A percentile compares a stretch with the other conserved stretches of the same genome.
Evolutionary conservation across 1,140 invertebrate species (phyloP).

Genomic region (Drosophila jambulina): DNA sequence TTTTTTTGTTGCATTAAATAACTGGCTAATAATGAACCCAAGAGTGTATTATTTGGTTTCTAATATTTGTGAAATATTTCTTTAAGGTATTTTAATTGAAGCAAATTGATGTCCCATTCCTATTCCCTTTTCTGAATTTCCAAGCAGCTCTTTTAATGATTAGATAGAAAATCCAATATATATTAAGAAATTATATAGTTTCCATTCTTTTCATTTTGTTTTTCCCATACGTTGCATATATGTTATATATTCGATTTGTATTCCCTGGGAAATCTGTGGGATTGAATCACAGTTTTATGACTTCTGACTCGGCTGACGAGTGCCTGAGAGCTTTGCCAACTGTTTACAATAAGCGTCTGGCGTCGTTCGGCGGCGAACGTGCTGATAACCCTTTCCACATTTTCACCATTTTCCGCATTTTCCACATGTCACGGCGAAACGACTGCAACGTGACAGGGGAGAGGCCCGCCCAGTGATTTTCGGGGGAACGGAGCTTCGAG

Average conservation of each 20-base stretch:
- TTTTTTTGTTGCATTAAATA: background rate
- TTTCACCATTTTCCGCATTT: constrained; percentile 33
- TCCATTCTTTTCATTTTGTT: background rate
- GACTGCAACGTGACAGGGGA: constrained; percentile 36
- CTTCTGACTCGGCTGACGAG: background rate
- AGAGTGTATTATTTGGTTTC: background rate
- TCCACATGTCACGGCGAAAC: constrained; percentile 34
- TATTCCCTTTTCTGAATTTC: background rate
- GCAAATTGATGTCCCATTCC: background rate
- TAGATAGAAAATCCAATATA: too few species aligned
- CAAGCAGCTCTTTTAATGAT: too few species aligned
- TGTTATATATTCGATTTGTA: background rate
- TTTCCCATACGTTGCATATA: too few species aligned
- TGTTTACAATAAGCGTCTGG: constrained; percentile 7
- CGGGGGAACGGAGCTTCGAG: background rate
- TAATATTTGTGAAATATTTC: background rate
- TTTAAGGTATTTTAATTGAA: too few species aligned
- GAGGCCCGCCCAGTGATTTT: constrained; percentile 21
- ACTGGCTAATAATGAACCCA: background rate
- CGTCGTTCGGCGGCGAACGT: constrained; percentile 9
- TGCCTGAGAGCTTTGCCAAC: constrained; percentile 5
- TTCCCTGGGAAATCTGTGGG: constrained; percentile 1
- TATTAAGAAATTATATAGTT: background rate
- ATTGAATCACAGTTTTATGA: constrained; percentile 21
- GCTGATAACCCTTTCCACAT: constrained; percentile 29